These are phyloP conservation scores for Stichopus chloronotus DNA, from an alignment of 35 echinoderm and acorn worm genomes.

Conservation along the genomic window DNA sequence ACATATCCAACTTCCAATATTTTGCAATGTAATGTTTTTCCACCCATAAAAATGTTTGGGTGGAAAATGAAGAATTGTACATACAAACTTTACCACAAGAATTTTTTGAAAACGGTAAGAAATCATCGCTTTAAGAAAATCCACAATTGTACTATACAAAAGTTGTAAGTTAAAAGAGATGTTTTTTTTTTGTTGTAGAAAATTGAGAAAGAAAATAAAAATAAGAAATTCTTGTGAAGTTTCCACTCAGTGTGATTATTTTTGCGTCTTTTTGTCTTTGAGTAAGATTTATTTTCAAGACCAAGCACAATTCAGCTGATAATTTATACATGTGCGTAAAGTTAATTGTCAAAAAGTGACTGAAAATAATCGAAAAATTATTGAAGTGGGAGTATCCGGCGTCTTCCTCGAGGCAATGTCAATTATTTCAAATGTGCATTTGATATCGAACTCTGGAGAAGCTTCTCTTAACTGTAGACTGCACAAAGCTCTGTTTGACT, in stretches of 20 bases:
- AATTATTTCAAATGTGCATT: no score
- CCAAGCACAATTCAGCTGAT: no score
- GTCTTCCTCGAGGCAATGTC: no score
- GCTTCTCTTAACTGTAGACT: no score
- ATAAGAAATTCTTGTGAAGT: constrained; percentile 55
- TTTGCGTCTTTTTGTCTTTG: background rate
- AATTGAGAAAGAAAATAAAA: constrained; percentile 47
- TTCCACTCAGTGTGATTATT: constrained; percentile 18
- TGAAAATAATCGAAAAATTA: no score
- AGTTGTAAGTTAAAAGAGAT: constrained; percentile 46
- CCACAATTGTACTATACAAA: constrained; percentile 46
- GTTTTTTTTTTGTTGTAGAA: constrained; percentile 29
- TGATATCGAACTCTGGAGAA: no score
- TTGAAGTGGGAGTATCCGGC: no score
- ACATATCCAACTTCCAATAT: constrained; percentile 57
- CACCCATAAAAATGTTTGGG: background rate
- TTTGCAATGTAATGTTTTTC: constrained; percentile 59
- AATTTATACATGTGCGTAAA: no score
- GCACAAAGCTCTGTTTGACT: no score
- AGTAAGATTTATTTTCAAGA: background rate
- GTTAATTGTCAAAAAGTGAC: no score
- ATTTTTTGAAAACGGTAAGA: background rate
- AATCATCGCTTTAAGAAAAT: constrained; percentile 52
- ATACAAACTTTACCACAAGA: constrained; percentile 33
- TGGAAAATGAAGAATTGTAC: constrained; percentile 41